phyloP scores from a whole-genome alignment of 2,797 vertebrate species.

The Gymnocypris eckloni region DNA sequence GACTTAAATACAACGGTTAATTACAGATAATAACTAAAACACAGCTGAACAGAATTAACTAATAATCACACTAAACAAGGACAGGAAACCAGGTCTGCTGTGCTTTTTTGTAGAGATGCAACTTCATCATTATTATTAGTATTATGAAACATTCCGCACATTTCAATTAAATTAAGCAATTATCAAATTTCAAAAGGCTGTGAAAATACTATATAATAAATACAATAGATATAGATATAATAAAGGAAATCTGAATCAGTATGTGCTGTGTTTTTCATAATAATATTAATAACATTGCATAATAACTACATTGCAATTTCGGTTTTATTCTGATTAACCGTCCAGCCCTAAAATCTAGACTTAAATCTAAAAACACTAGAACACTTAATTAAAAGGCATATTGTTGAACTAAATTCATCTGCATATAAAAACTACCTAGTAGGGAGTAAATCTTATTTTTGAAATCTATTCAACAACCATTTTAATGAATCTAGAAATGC shows the following conservation, averaged over 20 bases:
- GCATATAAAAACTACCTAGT: neutral
- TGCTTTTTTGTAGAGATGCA: neutral
- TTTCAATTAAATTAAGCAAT: neutral
- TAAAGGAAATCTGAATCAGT: too few relatives aligned
- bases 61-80: too few relatives aligned
- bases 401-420: neutral
- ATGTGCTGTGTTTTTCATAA: too few relatives aligned
- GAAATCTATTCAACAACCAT: neutral
- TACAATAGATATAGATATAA: too few relatives aligned
- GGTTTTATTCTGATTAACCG: neutral
- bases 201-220: too few relatives aligned
- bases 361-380: neutral
- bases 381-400: neutral
- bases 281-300: too few relatives aligned
- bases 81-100: too few relatives aligned
- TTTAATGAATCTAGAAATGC: neutral
- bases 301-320: neutral
- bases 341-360: neutral
- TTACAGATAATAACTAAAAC: too few relatives aligned
- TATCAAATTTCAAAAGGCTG: neutral
- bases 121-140: neutral
- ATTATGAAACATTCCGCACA: neutral
- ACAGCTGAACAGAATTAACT: too few relatives aligned
- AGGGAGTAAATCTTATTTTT: neutral
- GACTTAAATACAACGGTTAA: too few relatives aligned